A percentile compares a stretch with the other conserved stretches of the same genome.
These are phyloP conservation scores for Peromyscus californicus DNA, from an alignment of 2,113 vertebrate species.

Conservation along the genomic window DNA sequence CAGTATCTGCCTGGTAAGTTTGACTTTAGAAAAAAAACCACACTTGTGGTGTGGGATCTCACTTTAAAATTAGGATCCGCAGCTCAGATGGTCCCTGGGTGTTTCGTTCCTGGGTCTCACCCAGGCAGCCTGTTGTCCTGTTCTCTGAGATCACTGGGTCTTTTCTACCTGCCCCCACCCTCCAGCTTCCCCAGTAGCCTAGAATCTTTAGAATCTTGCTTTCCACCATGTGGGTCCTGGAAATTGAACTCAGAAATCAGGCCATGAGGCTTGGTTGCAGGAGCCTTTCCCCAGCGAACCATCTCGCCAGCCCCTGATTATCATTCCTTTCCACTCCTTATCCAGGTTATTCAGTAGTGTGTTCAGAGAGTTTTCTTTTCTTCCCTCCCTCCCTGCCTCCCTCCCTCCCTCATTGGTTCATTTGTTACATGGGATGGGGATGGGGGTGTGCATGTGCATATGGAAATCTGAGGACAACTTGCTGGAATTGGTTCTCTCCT, in stretches of 20 bases:
- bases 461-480: not conserved
- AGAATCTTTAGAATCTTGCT: not conserved
- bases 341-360: constrained; percentile 37
- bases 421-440: not conserved
- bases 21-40: too few relatives aligned
- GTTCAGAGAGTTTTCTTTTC: not conserved
- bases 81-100: not conserved
- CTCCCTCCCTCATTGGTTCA: too few relatives aligned
- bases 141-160: not conserved
- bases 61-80: not conserved
- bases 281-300: not conserved
- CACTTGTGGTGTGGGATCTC: too few relatives aligned
- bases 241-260: not conserved
- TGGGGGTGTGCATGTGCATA: not conserved
- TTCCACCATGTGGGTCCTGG: not conserved
- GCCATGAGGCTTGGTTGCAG: not conserved
- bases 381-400: not conserved
- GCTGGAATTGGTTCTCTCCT: not conserved
- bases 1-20: too few relatives aligned
- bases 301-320: not conserved
- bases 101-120: not conserved
- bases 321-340: constrained; percentile 18
- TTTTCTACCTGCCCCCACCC: not conserved
- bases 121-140: not conserved
- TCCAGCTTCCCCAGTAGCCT: not conserved